Conservation (phyloP, 2,888 invertebrate genomes). For the Itoplectis maculator region DNA sequence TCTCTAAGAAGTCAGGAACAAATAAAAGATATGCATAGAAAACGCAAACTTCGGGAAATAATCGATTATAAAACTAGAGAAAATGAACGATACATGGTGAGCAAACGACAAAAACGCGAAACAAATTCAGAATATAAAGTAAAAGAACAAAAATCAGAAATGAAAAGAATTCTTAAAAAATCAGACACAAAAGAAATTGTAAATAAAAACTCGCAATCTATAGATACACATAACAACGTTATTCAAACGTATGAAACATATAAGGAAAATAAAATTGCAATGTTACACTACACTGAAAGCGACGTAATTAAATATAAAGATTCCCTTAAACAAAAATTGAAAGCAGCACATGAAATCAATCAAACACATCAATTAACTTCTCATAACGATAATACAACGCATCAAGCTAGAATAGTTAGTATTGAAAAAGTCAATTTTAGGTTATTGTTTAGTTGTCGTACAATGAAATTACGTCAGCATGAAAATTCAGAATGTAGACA, state of each 20-base stretch:
- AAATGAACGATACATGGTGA: not conserved
- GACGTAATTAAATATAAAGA: not conserved
- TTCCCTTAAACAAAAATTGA: not conserved
- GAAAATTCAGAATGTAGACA: not conserved
- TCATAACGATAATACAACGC: not conserved
- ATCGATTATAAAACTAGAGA: not conserved
- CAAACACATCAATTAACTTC: too few species aligned
- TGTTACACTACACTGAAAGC: not conserved
- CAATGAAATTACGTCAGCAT: not conserved
- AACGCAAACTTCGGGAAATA: slow-evolving; percentile 2
- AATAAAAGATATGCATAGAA: not conserved
- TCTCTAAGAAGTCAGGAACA: not conserved
- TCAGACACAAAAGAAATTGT: not conserved
- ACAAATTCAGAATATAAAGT: not conserved
- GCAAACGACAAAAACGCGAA: not conserved
- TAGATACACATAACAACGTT: not conserved
- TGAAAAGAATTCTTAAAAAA: not conserved
- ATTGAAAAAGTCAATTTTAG: slow-evolving; percentile 13
- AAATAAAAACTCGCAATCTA: not conserved
- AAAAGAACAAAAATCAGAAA: not conserved
- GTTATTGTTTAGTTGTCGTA: not conserved
- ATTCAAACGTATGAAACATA: not conserved
- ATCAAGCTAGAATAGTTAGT: not conserved
- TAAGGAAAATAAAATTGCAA: not conserved
- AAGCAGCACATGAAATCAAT: not conserved